Conservation (phyloP, 2,888 invertebrate genomes). For the Dryobota labecula region DNA sequence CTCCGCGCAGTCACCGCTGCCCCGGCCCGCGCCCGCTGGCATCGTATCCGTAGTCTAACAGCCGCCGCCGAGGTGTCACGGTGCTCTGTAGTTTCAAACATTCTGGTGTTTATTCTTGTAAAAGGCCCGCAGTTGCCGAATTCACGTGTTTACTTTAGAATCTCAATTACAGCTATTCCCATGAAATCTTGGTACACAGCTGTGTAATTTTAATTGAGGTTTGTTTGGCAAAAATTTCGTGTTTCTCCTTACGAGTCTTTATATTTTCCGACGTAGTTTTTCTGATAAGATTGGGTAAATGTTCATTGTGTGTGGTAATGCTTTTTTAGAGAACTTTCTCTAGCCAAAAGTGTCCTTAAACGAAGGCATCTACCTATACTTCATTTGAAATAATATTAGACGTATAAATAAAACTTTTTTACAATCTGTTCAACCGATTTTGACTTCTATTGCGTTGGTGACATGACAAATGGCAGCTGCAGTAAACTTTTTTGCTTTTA, state of each 20-base stretch:
- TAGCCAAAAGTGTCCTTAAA: not conserved
- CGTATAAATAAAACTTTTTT: too few relatives aligned
- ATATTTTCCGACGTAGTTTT: slow-evolving; percentile 17
- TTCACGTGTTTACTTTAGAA: slow-evolving; percentile 61
- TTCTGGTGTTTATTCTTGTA: slow-evolving; percentile 58
- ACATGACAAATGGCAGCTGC: too few relatives aligned
- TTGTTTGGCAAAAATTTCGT: slow-evolving; percentile 33
- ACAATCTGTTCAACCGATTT: too few relatives aligned
- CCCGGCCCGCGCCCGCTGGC: too few relatives aligned
- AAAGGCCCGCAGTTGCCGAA: slow-evolving; percentile 29
- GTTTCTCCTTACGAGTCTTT: slow-evolving; percentile 33
- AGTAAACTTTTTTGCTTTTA: too few relatives aligned
- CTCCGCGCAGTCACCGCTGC: too few relatives aligned
- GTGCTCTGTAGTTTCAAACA: not conserved
- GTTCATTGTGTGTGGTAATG: not conserved
- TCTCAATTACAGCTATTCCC: slow-evolving; percentile 60
- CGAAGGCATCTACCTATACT: too few relatives aligned
- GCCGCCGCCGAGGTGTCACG: not conserved
- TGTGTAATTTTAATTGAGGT: slow-evolving; percentile 50
- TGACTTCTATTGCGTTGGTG: too few relatives aligned
- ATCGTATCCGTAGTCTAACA: too few relatives aligned
- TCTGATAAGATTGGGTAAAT: not conserved
- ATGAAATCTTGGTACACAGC: slow-evolving; percentile 41
- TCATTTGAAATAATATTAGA: too few relatives aligned
- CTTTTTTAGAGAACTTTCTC: not conserved